phyloP scores from a whole-genome alignment of 2,113 vertebrate genomes.

The Tyrannus savana region DNA sequence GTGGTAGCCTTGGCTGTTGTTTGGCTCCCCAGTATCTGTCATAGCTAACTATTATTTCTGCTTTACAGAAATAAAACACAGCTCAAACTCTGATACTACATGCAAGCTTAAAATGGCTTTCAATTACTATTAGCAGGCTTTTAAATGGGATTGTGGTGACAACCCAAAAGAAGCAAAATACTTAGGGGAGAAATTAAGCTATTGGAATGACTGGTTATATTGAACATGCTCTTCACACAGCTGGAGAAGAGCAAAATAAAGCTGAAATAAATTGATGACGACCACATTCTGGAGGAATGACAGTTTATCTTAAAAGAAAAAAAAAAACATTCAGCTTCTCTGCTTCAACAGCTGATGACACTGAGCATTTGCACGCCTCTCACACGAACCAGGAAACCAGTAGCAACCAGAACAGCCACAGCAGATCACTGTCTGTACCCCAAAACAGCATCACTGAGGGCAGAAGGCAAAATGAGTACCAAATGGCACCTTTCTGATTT shows the following conservation, averaged over 20 bases:
- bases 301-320: neutral
- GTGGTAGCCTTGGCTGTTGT: neutral
- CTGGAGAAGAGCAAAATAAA: constrained; percentile 29
- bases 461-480: neutral
- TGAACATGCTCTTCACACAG: neutral
- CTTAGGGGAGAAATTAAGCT: constrained; percentile 10
- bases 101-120: constrained; percentile 28
- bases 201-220: neutral
- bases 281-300: neutral
- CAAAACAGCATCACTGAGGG: neutral
- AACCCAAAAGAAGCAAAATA: constrained; percentile 3
- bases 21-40: neutral
- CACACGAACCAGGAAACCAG: neutral
- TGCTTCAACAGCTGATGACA: neutral
- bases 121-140: constrained; percentile 8
- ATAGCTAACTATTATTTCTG: constrained; percentile 6
- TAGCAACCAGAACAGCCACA: neutral
- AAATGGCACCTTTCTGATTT: neutral
- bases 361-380: neutral
- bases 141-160: constrained; percentile 31
- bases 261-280: constrained; percentile 13
- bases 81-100: neutral
- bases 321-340: neutral
- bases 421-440: neutral
- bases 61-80: constrained; percentile 18